Conservation (phyloP, 2,113 vertebrate genomes). For the Gambusia affinis region DNA sequence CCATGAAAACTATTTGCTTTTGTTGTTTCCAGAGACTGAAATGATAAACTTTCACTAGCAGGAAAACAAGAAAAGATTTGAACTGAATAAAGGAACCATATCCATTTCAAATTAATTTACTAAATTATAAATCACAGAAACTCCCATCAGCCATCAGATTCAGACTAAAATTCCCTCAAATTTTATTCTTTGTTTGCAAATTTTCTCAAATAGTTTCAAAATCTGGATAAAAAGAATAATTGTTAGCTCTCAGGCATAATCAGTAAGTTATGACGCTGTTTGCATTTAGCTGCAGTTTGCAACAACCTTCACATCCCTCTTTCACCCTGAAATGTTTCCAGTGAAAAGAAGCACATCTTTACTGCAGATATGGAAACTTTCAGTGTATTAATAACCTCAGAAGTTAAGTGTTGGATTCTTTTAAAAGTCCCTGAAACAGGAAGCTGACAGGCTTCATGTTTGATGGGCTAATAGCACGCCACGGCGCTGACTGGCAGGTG, state of each 20-base stretch:
- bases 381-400: not conserved
- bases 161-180: not conserved
- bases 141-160: not conserved
- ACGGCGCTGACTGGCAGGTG: slow-evolving; percentile 27
- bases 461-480: not conserved
- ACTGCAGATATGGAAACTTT: not conserved
- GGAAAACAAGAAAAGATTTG: not conserved
- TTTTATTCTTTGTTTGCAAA: not conserved
- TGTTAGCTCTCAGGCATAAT: not conserved
- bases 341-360: not conserved
- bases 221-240: not conserved
- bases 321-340: no score
- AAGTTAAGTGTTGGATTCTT: slow-evolving; percentile 7
- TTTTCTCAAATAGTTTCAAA: not conserved
- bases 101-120: not conserved
- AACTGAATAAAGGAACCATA: not conserved
- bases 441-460: not conserved
- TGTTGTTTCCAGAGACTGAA: not conserved
- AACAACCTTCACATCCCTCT: no score
- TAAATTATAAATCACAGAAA: not conserved
- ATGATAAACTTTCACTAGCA: not conserved
- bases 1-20: not conserved
- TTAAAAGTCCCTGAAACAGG: slow-evolving; percentile 2
- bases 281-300: no score
- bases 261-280: not conserved